Base-by-base conservation (phyloP, 2,888 invertebrate species). In the Thera obeliscata region DNA sequence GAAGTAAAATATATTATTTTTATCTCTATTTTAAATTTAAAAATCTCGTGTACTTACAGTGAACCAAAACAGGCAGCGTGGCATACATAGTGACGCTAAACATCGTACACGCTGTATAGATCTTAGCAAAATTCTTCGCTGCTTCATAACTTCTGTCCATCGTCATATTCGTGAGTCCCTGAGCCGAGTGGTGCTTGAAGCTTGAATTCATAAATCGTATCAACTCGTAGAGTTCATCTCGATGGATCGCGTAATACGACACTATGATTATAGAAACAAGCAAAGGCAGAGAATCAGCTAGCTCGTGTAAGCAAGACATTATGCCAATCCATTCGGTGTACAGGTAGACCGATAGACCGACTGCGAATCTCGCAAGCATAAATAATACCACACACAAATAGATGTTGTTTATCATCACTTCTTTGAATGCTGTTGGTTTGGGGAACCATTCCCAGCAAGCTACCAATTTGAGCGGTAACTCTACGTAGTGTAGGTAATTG, bases 161-260 rank as follows among this genome's bases (percentile, higher is more conserved):
- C 0, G 88, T 91, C 89, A 91, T 90, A 58, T 90, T 90, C 0
- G 90, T 90, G 48, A 93, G 71, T 0, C 94, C 94, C 46, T 82
- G 76, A 2, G 90, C 91, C 0, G 94, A 93, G 63, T 82, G 84
- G 64, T 84, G 86, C 74, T 84, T 87, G 70, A 93, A 93, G 58
- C 90, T 85, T 3, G 65, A 66, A 56, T 87, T 86, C 85, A 92
- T 88, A 69, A 77, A 91, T 1, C 78, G 76, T 0, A 84, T 62
- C 8, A 94, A 67, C 0, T 82, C 81, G 48, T 90, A 87, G 49
- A 93, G 74, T 2, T 90, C 83, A 0, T 79, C 63, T 41, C 86
- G 85, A 50, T 87, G 76, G 0, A 85, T 38, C 0, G 85, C 85
- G 64, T 89, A 88, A 63, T 93, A 93, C 0, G 81, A 70, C 0